phyloP scores from a whole-genome alignment of 2,113 vertebrate species.

The Aplodontia rufa region DNA sequence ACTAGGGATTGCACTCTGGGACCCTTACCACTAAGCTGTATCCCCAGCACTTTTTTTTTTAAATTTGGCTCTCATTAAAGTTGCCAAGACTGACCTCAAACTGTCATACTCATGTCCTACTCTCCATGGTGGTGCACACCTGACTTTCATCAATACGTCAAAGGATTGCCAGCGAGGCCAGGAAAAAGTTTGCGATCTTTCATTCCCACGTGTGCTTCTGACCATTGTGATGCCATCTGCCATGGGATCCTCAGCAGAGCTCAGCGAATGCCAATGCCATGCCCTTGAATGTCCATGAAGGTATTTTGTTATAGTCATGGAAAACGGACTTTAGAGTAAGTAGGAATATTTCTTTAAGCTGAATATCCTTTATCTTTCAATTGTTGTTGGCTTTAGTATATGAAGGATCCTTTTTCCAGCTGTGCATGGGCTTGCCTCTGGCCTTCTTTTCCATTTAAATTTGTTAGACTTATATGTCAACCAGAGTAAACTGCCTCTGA shows the following conservation, averaged over 20 bases:
- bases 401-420: not conserved
- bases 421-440: not conserved
- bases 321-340: no score
- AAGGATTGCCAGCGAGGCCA: not conserved
- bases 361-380: not conserved
- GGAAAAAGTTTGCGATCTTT: not conserved
- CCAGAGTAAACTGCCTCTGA: not conserved
- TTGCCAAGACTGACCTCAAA: no score
- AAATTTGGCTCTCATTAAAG: no score
- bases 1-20: no score
- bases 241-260: not conserved
- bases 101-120: no score
- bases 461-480: not conserved
- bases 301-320: no score
- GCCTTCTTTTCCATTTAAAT: not conserved
- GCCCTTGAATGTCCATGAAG: not conserved
- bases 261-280: not conserved
- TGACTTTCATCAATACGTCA: no score
- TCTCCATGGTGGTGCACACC: no score
- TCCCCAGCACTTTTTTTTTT: no score
- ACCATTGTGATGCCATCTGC: not conserved
- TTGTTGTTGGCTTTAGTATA: not conserved
- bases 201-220: no score
- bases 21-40: no score
- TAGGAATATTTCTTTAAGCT: not conserved